These are phyloP conservation scores for Apteryx mantelli DNA, from an alignment of 2,113 vertebrate species.

Conservation along the genomic window DNA sequence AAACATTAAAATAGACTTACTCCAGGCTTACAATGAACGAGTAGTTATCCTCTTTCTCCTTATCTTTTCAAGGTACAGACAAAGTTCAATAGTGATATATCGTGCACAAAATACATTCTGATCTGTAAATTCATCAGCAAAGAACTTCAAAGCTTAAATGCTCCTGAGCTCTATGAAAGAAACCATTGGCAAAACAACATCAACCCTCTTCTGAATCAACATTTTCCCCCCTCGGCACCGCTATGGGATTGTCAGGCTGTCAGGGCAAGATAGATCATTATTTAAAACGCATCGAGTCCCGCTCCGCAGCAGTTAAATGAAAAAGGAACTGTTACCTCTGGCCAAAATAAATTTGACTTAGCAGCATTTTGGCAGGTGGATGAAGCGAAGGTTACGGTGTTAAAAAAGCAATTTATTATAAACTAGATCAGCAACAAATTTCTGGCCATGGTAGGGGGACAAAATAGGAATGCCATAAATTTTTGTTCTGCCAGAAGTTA, in stretches of 20 bases:
- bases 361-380: background rate
- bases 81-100: background rate
- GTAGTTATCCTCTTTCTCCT: background rate
- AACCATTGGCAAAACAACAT: background rate
- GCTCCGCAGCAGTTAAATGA: background rate
- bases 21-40: background rate
- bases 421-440: background rate
- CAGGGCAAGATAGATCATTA: background rate
- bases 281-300: background rate
- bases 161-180: background rate
- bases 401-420: background rate
- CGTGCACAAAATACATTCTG: background rate
- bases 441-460: background rate
- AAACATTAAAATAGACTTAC: background rate
- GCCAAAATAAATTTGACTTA: background rate
- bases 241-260: background rate
- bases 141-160: background rate
- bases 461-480: background rate
- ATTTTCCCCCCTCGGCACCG: accelerated
- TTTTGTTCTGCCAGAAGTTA: background rate
- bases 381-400: background rate
- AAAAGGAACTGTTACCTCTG: background rate
- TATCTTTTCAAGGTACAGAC: background rate
- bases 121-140: background rate
- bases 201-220: background rate